Evolutionary conservation across 2,113 vertebrate species (phyloP).

Genomic region (Brachirus orientalis): DNA sequence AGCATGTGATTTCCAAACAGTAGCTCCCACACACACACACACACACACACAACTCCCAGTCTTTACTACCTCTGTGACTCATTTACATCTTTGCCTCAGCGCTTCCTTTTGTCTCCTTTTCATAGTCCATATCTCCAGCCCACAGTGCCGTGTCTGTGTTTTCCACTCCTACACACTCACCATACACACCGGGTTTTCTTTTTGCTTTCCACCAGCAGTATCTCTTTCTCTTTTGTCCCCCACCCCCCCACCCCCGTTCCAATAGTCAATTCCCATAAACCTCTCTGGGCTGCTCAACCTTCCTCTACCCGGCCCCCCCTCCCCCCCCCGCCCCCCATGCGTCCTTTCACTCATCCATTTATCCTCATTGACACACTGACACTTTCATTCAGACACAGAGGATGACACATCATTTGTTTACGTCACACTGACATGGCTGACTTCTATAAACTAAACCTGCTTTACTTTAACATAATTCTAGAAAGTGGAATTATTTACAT

Average conservation of each 20-base stretch:
- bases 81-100: neutral
- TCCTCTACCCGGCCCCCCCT: slow-evolving; percentile 18
- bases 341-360: slow-evolving; percentile 52
- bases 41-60: neutral
- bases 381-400: slow-evolving; percentile 41
- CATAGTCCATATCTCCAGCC: slow-evolving; percentile 22
- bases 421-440: slow-evolving; percentile 33
- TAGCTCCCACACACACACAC: neutral
- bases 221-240: slow-evolving; percentile 39
- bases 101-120: neutral
- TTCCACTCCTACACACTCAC: slow-evolving; percentile 19
- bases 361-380: slow-evolving; percentile 64
- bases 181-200: slow-evolving; percentile 14
- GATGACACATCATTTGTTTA: slow-evolving; percentile 67
- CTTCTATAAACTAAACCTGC: slow-evolving; percentile 17
- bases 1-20: neutral
- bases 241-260: slow-evolving; percentile 10
- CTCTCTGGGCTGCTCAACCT: slow-evolving; percentile 23
- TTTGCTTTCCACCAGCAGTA: slow-evolving; percentile 21
- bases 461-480: too few relatives aligned
- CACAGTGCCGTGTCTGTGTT: neutral
- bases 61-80: neutral
- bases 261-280: slow-evolving; percentile 50
- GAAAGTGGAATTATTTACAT: too few relatives aligned
- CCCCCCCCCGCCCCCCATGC: slow-evolving; percentile 23